Conservation (phyloP, 2,888 invertebrate genomes). For the Agrotis exclamationis region DNA sequence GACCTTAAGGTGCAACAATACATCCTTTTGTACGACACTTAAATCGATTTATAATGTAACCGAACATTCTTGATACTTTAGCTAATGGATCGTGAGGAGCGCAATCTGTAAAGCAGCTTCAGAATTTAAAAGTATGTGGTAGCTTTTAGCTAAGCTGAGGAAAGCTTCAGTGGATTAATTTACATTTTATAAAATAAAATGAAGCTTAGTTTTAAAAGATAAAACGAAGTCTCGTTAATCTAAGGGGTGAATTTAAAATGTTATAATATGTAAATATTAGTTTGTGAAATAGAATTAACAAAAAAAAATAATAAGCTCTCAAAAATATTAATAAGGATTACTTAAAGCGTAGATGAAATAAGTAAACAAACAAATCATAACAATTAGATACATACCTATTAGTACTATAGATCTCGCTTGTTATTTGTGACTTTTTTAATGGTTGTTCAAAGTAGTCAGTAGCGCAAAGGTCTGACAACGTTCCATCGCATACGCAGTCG, state of each 20-base stretch:
- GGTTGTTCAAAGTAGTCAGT: too few species aligned
- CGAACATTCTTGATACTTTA: slow-evolving; percentile 73
- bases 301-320: neutral
- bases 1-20: slow-evolving; percentile 84
- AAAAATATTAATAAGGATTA: neutral
- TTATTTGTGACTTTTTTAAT: too few species aligned
- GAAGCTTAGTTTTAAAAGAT: neutral
- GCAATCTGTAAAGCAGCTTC: slow-evolving; percentile 26
- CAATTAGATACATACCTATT: too few species aligned
- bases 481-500: too few species aligned
- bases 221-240: neutral
- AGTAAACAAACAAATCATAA: neutral
- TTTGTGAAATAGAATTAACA: neutral
- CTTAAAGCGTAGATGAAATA: neutral
- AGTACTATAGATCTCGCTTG: too few species aligned
- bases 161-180: neutral
- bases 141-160: neutral
- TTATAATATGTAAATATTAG: too few species aligned
- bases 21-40: slow-evolving; percentile 80
- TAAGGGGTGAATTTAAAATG: neutral
- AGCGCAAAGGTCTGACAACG: too few species aligned
- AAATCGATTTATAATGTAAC: slow-evolving; percentile 73
- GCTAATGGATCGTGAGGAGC: slow-evolving; percentile 34
- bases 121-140: neutral
- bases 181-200: neutral